A percentile compares a stretch with the other conserved stretches of the same genome.
Conservation (phyloP, 2,113 vertebrate species). For the Hemichromis elongatus region DNA sequence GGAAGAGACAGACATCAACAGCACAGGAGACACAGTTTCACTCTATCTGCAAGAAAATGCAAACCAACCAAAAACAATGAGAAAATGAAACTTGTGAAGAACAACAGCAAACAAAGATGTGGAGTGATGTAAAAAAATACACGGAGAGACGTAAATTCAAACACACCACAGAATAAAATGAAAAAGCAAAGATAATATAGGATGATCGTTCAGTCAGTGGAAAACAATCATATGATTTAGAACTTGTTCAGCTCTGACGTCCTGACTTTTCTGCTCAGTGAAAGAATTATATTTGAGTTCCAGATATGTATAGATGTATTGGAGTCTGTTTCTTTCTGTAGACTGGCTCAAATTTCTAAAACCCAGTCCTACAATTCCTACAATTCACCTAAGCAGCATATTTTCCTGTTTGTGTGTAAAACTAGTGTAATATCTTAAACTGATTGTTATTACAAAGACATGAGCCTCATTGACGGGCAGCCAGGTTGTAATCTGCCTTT, state of each 20-base stretch:
- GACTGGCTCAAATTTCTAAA: neutral
- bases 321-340: neutral
- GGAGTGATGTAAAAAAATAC: neutral
- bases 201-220: neutral
- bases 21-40: neutral
- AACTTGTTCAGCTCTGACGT: neutral
- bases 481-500: constrained; percentile 2
- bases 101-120: neutral
- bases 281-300: neutral
- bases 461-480: neutral
- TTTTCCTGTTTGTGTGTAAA: neutral
- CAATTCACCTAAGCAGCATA: neutral
- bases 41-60: neutral
- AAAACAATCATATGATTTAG: neutral
- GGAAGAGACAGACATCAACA: neutral
- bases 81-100: neutral
- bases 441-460: neutral
- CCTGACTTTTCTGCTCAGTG: neutral
- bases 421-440: neutral
- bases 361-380: neutral
- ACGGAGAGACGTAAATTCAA: neutral
- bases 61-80: neutral
- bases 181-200: neutral
- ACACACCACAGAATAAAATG: neutral
- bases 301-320: neutral